These are phyloP conservation scores for Apistogramma diplotaenia DNA, from an alignment of 2,113 vertebrate genomes.

Conservation along the genomic window DNA sequence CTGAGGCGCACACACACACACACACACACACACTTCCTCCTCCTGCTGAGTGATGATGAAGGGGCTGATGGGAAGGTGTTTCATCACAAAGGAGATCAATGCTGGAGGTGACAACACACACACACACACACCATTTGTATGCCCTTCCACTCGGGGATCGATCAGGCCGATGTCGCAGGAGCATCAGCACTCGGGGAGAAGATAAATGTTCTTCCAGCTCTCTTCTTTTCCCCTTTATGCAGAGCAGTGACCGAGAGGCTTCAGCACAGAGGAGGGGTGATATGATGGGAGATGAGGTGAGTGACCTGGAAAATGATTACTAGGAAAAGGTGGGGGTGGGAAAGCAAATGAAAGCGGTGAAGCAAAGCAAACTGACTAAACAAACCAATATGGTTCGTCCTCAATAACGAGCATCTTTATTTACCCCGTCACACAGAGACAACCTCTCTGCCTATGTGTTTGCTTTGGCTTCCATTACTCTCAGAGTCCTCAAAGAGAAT, in stretches of 20 bases:
- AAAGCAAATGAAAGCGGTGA: background rate
- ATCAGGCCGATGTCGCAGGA: slow-evolving; percentile 18
- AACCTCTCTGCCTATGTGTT: background rate
- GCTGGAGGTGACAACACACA: slow-evolving; percentile 42
- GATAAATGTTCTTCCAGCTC: slow-evolving; percentile 35
- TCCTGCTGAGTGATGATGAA: slow-evolving; percentile 53
- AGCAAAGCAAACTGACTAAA: background rate
- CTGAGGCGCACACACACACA: background rate
- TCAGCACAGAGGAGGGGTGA: background rate
- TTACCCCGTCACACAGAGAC: background rate
- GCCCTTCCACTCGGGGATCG: slow-evolving; percentile 50
- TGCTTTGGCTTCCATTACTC: background rate
- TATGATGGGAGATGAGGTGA: background rate
- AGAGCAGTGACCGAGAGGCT: background rate
- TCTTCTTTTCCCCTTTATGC: background rate
- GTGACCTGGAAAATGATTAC: background rate
- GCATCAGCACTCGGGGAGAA: slow-evolving; percentile 22
- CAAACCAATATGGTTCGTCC: background rate
- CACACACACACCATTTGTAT: slow-evolving; percentile 6
- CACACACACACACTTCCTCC: background rate
- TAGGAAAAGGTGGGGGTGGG: background rate
- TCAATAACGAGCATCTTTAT: background rate
- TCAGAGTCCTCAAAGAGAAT: background rate
- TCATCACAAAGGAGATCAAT: slow-evolving; percentile 63
- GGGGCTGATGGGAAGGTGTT: slow-evolving; percentile 55